These are phyloP conservation scores for Hipparchia sbordonii DNA, from an alignment of 2,888 invertebrate species.

Conservation along the genomic window DNA sequence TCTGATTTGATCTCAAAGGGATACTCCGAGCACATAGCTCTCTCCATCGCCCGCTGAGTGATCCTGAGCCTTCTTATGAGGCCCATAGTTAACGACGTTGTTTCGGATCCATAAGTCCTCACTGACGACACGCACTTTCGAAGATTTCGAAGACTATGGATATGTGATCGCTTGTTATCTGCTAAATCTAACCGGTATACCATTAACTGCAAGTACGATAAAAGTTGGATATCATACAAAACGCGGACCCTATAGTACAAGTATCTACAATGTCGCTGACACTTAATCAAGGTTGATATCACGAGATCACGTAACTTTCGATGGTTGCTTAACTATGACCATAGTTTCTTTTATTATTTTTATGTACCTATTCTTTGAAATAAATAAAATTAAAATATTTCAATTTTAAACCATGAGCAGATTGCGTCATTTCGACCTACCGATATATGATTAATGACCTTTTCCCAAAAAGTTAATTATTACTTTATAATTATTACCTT, in stretches of 20 bases:
- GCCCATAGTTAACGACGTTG: too few relatives aligned
- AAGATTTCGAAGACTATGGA: background rate
- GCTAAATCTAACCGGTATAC: background rate
- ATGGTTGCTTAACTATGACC: background rate
- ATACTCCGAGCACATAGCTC: too few relatives aligned
- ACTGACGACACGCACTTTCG: too few relatives aligned
- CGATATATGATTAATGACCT: background rate
- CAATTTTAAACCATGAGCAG: conserved; percentile 1
- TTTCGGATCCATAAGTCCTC: too few relatives aligned
- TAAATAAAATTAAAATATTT: conserved; percentile 1
- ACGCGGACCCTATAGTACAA: background rate
- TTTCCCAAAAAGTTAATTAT: background rate
- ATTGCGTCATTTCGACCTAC: background rate
- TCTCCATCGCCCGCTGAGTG: too few relatives aligned
- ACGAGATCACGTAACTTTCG: background rate
- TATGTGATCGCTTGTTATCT: background rate
- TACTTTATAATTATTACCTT: background rate
- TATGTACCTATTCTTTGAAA: background rate
- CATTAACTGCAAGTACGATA: background rate
- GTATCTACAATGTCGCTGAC: background rate
- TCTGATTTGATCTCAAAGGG: too few relatives aligned
- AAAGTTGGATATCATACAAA: background rate
- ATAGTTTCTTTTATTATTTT: background rate
- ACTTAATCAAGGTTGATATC: conserved; percentile 1
- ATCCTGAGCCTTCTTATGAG: too few relatives aligned